Conservation (phyloP, 2,113 vertebrate species). For the Periophthalmodon schlosseri region DNA sequence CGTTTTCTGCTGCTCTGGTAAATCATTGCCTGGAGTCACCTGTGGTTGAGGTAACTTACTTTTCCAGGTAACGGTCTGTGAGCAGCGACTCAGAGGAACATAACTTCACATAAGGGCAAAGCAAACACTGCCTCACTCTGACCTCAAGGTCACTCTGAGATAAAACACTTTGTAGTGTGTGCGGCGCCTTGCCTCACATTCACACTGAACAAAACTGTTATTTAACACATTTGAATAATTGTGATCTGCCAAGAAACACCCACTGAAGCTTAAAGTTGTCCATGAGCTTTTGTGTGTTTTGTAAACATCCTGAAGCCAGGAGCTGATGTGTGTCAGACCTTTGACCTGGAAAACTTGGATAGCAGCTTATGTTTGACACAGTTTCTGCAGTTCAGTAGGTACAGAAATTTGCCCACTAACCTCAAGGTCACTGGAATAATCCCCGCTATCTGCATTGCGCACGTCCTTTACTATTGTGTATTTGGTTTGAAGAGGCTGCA, state of each 20-base stretch:
- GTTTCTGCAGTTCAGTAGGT: not conserved
- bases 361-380: not conserved
- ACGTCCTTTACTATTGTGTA: not conserved
- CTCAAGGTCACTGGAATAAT: not conserved
- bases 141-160: not conserved
- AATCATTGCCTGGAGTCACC: constrained; percentile 41
- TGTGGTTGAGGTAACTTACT: constrained; percentile 3
- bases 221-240: not conserved
- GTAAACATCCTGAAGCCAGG: constrained; percentile 16
- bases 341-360: not conserved
- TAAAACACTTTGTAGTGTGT: not conserved
- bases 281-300: constrained; percentile 7
- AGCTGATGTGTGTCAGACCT: rapidly evolving
- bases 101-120: not conserved
- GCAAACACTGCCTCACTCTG: not conserved
- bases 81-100: not conserved
- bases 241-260: not conserved
- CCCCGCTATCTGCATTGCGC: not conserved
- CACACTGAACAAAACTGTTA: not conserved
- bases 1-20: constrained; percentile 23
- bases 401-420: not conserved
- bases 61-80: not conserved
- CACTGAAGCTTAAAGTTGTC: not conserved
- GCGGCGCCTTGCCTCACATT: not conserved
- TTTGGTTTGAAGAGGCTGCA: not conserved